Evolutionary conservation across 1,140 invertebrate species (phyloP).

Genomic region (Argopecten irradians): DNA sequence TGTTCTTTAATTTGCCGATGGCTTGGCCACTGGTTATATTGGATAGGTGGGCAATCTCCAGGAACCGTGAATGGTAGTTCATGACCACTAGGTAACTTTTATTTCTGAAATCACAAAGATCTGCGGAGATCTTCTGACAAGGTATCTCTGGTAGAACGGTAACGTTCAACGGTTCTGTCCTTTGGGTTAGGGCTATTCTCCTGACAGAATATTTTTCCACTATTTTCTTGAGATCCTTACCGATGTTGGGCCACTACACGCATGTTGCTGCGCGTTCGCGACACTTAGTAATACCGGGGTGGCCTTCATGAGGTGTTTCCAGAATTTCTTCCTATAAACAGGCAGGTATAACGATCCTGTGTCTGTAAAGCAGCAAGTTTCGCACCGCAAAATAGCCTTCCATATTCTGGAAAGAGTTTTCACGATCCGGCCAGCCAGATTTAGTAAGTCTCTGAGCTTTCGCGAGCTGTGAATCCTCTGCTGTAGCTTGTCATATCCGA

Average conservation of each 20-base stretch:
- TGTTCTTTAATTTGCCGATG: slow-evolving; percentile 46
- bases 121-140: slow-evolving; percentile 41
- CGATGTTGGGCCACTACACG: slow-evolving; percentile 54
- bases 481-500: background rate
- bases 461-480: background rate
- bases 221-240: slow-evolving; percentile 44
- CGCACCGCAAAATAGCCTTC: background rate
- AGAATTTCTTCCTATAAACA: slow-evolving; percentile 61
- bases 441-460: background rate
- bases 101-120: slow-evolving; percentile 47
- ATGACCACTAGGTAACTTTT: slow-evolving; percentile 44
- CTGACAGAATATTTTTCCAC: slow-evolving; percentile 33
- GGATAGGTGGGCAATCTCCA: slow-evolving; percentile 49
- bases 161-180: slow-evolving; percentile 32
- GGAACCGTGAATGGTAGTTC: slow-evolving; percentile 52
- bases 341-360: slow-evolving; percentile 62
- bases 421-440: background rate
- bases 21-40: slow-evolving; percentile 28
- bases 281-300: slow-evolving; percentile 64
- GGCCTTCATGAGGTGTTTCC: slow-evolving; percentile 62
- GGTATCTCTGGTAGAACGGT: slow-evolving; percentile 33
- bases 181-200: slow-evolving; percentile 29
- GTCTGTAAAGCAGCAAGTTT: background rate
- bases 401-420: background rate
- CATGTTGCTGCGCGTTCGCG: slow-evolving; percentile 32